Percentiles rank a stretch among this genome's conserved stretches.
phyloP scores from a whole-genome alignment of 1,140 invertebrate genomes.

The Stegodyphus dumicola region DNA sequence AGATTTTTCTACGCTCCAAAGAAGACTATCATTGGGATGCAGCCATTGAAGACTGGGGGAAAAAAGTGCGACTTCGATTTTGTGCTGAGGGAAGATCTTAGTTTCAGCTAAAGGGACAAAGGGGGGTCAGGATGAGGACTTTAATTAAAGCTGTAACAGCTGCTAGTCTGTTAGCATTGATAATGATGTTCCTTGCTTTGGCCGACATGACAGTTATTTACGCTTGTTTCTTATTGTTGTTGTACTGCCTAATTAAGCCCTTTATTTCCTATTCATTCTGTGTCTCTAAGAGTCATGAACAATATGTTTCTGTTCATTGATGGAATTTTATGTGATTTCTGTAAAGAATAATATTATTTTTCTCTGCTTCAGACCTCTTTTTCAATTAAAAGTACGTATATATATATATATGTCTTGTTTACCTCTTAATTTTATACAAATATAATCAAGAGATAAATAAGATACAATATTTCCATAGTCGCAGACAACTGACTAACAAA shows the following conservation, averaged over 20 bases:
- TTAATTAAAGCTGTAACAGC: conserved; percentile 53
- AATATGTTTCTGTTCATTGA: conserved; percentile 20
- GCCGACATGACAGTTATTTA: conserved; percentile 43
- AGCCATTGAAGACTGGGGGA: neutral
- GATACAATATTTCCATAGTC: too few species aligned
- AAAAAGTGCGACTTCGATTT: conserved; percentile 1
- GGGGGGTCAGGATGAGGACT: conserved; percentile 12
- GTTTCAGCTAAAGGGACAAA: conserved; percentile 8
- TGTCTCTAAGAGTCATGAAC: neutral
- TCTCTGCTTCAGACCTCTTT: too few species aligned
- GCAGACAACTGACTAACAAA: too few species aligned
- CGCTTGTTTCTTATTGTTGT: conserved; percentile 28
- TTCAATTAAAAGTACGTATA: too few species aligned
- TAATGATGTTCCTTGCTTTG: conserved; percentile 32
- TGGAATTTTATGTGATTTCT: conserved; percentile 1
- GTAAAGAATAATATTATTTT: too few species aligned
- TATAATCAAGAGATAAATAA: too few species aligned
- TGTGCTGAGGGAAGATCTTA: neutral
- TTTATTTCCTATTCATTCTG: conserved; percentile 27
- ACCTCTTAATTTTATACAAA: too few species aligned
- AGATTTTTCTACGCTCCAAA: neutral
- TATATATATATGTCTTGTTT: too few species aligned
- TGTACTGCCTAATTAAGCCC: conserved; percentile 35
- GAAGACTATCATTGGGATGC: neutral
- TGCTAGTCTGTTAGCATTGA: conserved; percentile 49